Percentiles rank a stretch among this genome's conserved stretches.
Conservation (phyloP, 1,140 invertebrate species). For the Caenorhabditis inopinata region DNA sequence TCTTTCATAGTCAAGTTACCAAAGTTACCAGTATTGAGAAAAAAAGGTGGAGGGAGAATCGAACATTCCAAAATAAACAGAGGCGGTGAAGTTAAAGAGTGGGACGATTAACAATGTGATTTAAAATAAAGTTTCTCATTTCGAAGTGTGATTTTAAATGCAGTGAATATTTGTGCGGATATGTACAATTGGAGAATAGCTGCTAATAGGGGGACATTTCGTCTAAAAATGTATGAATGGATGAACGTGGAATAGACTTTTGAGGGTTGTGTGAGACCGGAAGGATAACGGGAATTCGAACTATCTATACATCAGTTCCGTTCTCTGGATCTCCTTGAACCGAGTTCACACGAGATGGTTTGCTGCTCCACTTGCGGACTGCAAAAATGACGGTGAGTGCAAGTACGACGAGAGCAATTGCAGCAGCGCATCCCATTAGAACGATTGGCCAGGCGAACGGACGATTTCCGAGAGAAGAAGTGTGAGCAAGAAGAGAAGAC, state of each 20-base stretch:
- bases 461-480: background rate
- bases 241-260: background rate
- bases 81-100: background rate
- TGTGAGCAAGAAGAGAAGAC: conserved; percentile 28
- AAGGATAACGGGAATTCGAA: background rate
- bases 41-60: background rate
- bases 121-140: no score
- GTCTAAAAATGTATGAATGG: no score
- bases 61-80: background rate
- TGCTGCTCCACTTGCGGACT: conserved; percentile 33
- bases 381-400: conserved; percentile 1
- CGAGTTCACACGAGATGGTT: conserved; percentile 25
- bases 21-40: conserved; percentile 6
- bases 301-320: conserved; percentile 24
- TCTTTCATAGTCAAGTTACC: background rate
- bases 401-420: background rate
- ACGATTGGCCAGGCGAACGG: conserved; percentile 37
- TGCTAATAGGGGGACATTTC: no score
- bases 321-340: conserved; percentile 33
- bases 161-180: background rate
- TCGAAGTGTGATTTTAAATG: no score
- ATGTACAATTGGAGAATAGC: background rate
- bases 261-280: background rate
- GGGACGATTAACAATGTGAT: no score
- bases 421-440: conserved; percentile 1